These are phyloP conservation scores for Pangasius krempfi DNA, from an alignment of 2,797 vertebrate genomes.

Conservation along the genomic window DNA sequence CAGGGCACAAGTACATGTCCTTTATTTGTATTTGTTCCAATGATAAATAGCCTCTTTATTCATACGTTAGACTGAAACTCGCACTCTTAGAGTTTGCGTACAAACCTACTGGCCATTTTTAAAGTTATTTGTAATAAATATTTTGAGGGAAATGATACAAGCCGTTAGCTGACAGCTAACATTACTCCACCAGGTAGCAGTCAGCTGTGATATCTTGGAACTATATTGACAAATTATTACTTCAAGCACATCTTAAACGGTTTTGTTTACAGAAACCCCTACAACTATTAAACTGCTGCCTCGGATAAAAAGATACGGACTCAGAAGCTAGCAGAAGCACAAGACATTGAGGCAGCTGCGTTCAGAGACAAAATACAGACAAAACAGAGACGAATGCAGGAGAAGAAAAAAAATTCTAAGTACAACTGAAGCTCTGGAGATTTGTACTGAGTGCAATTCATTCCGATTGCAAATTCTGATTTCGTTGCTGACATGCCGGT, in stretches of 20 bases:
- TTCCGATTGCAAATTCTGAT: not conserved
- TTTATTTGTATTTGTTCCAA: not conserved
- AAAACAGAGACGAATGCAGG: not conserved
- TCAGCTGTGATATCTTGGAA: slow-evolving; percentile 2
- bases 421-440: not conserved
- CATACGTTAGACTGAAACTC: not conserved
- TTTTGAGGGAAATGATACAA: not conserved
- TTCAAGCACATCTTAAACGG: not conserved
- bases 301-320: not conserved
- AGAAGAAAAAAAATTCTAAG: not conserved
- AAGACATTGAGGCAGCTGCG: not conserved
- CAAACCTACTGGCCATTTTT: too few species aligned
- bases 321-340: not conserved
- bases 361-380: not conserved
- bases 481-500: not conserved
- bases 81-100: not conserved
- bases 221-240: not conserved
- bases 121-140: not conserved
- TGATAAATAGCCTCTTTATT: not conserved
- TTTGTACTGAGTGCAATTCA: not conserved
- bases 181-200: not conserved
- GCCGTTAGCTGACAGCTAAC: not conserved
- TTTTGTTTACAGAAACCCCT: not conserved
- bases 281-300: not conserved
- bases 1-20: not conserved